phyloP scores from a whole-genome alignment of 1,140 invertebrate species.

The Paraescarpia echinospica region DNA sequence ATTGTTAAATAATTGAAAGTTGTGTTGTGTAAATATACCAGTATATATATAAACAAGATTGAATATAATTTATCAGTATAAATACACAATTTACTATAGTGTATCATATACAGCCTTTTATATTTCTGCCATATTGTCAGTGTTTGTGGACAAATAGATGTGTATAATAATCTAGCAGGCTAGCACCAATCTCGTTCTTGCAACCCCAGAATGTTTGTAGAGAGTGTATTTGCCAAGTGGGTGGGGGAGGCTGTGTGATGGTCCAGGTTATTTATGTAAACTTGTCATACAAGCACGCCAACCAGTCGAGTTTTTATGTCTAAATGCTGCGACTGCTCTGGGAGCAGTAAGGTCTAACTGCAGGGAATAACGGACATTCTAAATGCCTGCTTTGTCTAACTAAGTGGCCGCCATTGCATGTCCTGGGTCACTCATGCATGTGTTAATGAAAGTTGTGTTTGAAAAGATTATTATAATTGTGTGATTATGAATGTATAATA shows the following conservation, averaged over 20 bases:
- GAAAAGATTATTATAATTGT: too few species aligned
- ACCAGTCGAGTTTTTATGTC: neutral
- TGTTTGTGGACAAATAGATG: neutral
- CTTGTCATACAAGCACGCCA: neutral
- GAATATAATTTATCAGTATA: too few species aligned
- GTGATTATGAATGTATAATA: neutral
- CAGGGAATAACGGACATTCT: neutral
- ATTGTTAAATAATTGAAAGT: too few species aligned
- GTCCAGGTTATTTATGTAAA: neutral
- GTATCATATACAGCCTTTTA: neutral
- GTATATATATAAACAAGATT: too few species aligned
- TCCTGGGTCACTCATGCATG: neutral
- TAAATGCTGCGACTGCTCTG: neutral
- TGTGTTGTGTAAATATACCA: too few species aligned
- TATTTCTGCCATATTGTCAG: neutral
- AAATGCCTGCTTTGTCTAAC: neutral
- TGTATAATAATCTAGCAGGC: neutral
- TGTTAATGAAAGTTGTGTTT: neutral
- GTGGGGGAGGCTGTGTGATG: neutral
- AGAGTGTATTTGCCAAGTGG: neutral
- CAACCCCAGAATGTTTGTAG: neutral
- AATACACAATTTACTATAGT: too few species aligned
- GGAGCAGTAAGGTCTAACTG: neutral
- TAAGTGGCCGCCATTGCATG: neutral
- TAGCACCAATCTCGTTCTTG: neutral